phyloP scores from a whole-genome alignment of 2,888 invertebrate genomes.

The Coelopa pilipes region DNA sequence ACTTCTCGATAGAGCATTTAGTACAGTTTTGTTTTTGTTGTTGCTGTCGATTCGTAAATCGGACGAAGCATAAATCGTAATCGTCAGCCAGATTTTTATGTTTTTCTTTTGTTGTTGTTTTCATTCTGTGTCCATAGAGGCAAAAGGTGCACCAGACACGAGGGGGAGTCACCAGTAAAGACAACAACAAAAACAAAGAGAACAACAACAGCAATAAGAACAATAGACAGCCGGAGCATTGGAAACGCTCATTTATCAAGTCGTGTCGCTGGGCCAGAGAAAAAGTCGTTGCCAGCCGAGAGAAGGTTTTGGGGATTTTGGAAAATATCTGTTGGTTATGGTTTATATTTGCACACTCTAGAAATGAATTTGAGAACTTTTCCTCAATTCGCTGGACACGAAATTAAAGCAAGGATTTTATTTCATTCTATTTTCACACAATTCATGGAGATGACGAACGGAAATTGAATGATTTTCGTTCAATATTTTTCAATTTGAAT shows the following conservation, averaged over 20 bases:
- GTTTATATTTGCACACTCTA: neutral
- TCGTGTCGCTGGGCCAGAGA: neutral
- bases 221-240: no score
- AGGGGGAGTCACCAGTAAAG: neutral
- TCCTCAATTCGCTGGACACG: no score
- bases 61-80: constrained; percentile 17
- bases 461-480: neutral
- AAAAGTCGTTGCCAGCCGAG: neutral
- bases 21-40: constrained; percentile 33
- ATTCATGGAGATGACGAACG: neutral
- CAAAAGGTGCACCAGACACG: neutral
- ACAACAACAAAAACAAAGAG: no score
- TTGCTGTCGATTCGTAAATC: neutral
- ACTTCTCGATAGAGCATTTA: constrained; percentile 21
- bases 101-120: neutral
- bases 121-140: neutral
- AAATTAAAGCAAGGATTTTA: no score
- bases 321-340: neutral
- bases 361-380: neutral
- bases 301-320: neutral
- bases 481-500: neutral
- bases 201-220: no score
- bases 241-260: no score
- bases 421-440: no score
- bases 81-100: constrained; percentile 2